Base-by-base conservation (phyloP, 2,113 vertebrate genomes). In the Aramus guarauna region DNA sequence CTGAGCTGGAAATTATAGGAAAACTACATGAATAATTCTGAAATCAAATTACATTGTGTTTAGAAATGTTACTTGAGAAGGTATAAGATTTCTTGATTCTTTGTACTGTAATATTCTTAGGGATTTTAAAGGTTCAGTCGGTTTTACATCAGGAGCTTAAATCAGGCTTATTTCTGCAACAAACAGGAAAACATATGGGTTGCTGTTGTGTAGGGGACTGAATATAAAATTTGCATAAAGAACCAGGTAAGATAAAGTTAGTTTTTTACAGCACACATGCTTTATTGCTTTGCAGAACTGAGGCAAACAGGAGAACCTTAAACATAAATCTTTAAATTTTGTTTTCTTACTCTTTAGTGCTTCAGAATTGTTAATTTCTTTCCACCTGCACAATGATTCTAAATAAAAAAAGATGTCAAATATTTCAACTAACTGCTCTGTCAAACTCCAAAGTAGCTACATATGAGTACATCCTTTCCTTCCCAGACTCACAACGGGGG, bases 241-340 rank as follows among this genome's bases (percentile, higher is more conserved):
- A 69, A 8, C 0, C 6, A 43, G 36, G 20, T 52, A 63, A 63
- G n/a, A 59, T 56, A 11, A 81, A 47, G n/a, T 84, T 86, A 39
- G 58, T 32, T 85, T 96, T 96, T 80, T 60, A 66, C 5, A 76
- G 34, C 29, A n/a, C 6, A 23, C 10, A 2, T 37, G 36, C 43
- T 88, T 86, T 73, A 66, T 47, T 96, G 96, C 82, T 89, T 93
- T 84, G 43, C 50, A 93, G 82, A 71, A 66, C 52, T 60, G 24
- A 69, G 81, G 30, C 50, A 92, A 94, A 64, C 19, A 90, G 47
- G 63, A 69, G 9, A 53, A 34, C 15, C 27, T 69, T 68, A 45
- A 85, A 29, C 34, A 62, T 67, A 59, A 88, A 85, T 90, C 37
- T 79, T 79, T 50, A 88, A 90, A 62, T 37, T n/a, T 86, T 74